These are phyloP conservation scores for Tachysurus vachellii DNA, from an alignment of 2,113 vertebrate genomes.

Conservation along the genomic window DNA sequence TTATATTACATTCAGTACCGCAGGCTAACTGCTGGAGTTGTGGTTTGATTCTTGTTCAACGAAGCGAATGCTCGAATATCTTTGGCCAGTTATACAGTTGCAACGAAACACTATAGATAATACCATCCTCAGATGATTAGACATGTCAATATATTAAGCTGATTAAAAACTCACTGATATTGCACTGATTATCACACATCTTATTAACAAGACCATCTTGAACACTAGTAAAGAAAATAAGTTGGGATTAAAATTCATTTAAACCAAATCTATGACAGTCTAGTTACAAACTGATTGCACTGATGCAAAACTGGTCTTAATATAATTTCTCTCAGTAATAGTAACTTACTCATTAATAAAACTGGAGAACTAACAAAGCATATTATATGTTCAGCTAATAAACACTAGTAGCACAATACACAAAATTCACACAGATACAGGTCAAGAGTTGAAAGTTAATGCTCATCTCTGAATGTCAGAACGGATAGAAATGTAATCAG, in stretches of 20 bases:
- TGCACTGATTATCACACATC: neutral
- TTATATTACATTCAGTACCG: constrained; percentile 5
- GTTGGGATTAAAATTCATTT: neutral
- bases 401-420: neutral
- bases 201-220: neutral
- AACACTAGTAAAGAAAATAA: neutral
- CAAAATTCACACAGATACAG: neutral
- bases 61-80: neutral
- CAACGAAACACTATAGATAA: neutral
- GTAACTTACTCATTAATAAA: neutral
- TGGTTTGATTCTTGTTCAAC: neutral
- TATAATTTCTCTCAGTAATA: neutral
- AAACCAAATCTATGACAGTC: neutral
- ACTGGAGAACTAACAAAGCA: neutral
- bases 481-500: too few relatives aligned
- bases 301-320: neutral
- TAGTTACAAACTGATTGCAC: neutral
- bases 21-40: neutral
- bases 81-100: neutral
- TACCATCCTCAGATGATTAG: neutral
- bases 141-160: neutral
- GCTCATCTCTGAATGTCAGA: too few relatives aligned
- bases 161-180: neutral
- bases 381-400: neutral
- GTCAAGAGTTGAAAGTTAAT: neutral